Evolutionary conservation across 2,113 vertebrate genomes (phyloP).

Genomic region (Camelus bactrianus): DNA sequence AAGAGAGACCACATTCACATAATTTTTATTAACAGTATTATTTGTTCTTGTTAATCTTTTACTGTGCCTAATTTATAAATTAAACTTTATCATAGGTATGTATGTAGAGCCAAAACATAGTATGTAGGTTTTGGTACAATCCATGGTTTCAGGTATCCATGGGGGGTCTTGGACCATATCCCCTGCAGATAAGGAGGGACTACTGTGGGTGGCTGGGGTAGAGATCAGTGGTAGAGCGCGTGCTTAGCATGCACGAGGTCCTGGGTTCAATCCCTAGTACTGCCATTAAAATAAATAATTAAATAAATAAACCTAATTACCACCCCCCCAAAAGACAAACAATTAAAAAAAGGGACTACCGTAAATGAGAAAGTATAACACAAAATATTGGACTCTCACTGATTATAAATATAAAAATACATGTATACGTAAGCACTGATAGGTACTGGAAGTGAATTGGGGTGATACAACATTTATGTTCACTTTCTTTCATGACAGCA

Average conservation of each 20-base stretch:
- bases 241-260: too few species aligned
- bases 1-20: background rate
- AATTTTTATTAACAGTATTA: background rate
- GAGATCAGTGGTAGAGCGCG: too few species aligned
- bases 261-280: too few species aligned
- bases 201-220: background rate
- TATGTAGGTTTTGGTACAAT: background rate
- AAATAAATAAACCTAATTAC: too few species aligned
- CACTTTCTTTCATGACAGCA: background rate
- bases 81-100: background rate
- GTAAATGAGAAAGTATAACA: background rate
- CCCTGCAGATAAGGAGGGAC: background rate
- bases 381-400: background rate
- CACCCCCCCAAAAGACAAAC: too few species aligned
- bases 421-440: background rate
- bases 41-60: background rate
- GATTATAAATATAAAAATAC: constrained; percentile 19
- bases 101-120: background rate
- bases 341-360: background rate
- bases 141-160: background rate
- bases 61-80: background rate
- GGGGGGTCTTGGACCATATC: background rate
- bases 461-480: background rate
- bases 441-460: background rate
- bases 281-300: too few species aligned